Evolutionary conservation across 92 coral and sea anemone genomes (phyloP), one percentile per base, ranked within the genome.

Genomic region (Ricordea florida): DNA sequence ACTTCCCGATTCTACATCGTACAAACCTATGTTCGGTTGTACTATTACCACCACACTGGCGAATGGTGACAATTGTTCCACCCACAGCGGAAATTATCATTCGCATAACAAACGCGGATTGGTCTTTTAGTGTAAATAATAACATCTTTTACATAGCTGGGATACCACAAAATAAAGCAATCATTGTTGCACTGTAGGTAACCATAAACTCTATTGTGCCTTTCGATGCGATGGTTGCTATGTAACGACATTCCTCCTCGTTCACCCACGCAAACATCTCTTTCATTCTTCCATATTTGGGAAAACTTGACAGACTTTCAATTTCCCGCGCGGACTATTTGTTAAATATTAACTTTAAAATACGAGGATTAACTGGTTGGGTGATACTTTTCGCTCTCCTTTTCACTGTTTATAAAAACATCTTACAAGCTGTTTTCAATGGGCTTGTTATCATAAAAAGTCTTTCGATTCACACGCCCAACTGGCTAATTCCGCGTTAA

Each of bases 131-230:
- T 37, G 79, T 67, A 73, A 62, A 89, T 76, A 89, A 89, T 84
- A 85, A 68, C 93, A 89, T 89, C 55, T 55, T 73, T 85, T 48
- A 25, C 84, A 85, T 89, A 57, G 76, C 81, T 80, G 34, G 61
- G 71, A 80, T 89, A 51, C 87, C 86, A 34, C 35, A 36, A 75
- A 73, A 89, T 86, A 84, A 89, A 84, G 86, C 87, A 33, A 11
- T 52, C 86, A 79, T 89, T 89, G 93, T 89, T 74, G 45, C 33
- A 22, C 74, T 25, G 41, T 52, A 55, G 22, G 59, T 78, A 77
- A 78, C 69, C 46, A 60, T 38, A 44, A 61, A 59, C 69, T 17
- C 57, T 33, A 73, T 73, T 73, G 71, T 73, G 33, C 69, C 44
- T 14, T 3, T 16, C 21, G 48, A 73, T 38, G 59, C 46, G 38